These are phyloP conservation scores for Phoxinus phoxinus DNA, from an alignment of 2,113 vertebrate species.

Conservation along the genomic window DNA sequence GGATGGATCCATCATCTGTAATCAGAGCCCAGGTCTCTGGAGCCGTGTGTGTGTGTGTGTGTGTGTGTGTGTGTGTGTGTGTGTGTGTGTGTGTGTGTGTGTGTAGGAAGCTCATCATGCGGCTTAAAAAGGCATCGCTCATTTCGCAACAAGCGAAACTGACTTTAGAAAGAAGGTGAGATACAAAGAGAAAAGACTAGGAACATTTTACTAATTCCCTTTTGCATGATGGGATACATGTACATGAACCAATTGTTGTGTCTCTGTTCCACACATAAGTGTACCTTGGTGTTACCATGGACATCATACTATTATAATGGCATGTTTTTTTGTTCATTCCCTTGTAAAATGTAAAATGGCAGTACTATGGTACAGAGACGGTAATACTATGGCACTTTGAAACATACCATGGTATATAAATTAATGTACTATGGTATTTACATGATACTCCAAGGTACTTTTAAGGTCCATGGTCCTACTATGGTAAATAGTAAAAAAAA, in stretches of 20 bases:
- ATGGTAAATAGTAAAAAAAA: not conserved
- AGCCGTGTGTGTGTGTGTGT: not conserved
- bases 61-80: not conserved
- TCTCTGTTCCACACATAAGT: not conserved
- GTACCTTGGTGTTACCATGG: not conserved
- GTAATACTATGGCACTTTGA: not conserved
- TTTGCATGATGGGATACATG: not conserved
- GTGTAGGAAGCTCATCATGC: not conserved
- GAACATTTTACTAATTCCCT: not conserved
- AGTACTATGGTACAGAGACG: not conserved
- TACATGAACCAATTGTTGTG: not conserved
- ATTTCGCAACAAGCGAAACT: not conserved
- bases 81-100: not conserved
- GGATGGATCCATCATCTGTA: conserved; percentile 27
- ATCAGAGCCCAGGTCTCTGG: conserved; percentile 29
- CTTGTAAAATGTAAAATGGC: not conserved
- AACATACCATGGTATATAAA: not conserved
- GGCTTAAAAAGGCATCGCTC: not conserved
- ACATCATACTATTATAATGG: not conserved
- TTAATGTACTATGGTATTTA: not conserved
- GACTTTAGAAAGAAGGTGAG: not conserved
- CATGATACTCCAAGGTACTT: not conserved
- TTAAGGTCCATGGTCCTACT: not conserved
- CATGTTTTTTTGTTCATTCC: not conserved
- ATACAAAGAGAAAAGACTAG: not conserved